These are phyloP conservation scores for Gonioctena quinquepunctata DNA, from an alignment of 1,140 invertebrate genomes.

Conservation along the genomic window DNA sequence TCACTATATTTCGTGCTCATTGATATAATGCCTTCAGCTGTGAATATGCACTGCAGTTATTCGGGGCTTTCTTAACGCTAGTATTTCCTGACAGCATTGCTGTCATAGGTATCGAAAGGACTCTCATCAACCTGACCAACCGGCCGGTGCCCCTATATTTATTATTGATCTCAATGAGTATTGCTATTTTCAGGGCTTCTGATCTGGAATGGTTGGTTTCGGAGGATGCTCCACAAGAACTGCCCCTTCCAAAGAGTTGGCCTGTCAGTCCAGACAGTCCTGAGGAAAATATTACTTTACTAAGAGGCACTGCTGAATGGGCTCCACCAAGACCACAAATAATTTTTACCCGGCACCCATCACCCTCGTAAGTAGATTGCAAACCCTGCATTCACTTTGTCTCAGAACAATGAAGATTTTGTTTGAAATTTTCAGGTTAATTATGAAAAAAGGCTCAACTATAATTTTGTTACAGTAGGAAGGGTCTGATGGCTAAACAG, in stretches of 20 bases:
- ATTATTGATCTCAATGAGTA: no score
- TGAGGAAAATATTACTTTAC: constrained; percentile 58
- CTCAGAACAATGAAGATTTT: not conserved
- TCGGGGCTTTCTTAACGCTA: no score
- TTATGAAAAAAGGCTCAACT: not conserved
- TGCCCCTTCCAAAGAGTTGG: constrained; percentile 76
- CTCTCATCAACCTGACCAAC: no score
- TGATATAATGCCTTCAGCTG: no score
- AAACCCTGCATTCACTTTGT: no score
- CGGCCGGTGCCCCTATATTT: no score
- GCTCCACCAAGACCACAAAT: constrained; percentile 84
- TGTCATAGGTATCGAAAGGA: no score
- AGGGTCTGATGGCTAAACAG: constrained; percentile 72
- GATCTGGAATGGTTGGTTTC: constrained; percentile 84
- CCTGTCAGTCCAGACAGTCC: constrained; percentile 65
- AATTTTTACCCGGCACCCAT: constrained; percentile 78
- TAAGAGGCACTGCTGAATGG: constrained; percentile 80
- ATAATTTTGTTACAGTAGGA: constrained; percentile 60
- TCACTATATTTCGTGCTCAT: no score
- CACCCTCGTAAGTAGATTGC: constrained; percentile 65
- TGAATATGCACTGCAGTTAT: no score
- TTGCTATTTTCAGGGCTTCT: constrained; percentile 61
- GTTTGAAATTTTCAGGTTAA: not conserved
- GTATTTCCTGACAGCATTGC: no score
- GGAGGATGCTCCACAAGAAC: constrained; percentile 74